Conservation (phyloP, 2,888 invertebrate species). For the Prenolepis imparis region DNA sequence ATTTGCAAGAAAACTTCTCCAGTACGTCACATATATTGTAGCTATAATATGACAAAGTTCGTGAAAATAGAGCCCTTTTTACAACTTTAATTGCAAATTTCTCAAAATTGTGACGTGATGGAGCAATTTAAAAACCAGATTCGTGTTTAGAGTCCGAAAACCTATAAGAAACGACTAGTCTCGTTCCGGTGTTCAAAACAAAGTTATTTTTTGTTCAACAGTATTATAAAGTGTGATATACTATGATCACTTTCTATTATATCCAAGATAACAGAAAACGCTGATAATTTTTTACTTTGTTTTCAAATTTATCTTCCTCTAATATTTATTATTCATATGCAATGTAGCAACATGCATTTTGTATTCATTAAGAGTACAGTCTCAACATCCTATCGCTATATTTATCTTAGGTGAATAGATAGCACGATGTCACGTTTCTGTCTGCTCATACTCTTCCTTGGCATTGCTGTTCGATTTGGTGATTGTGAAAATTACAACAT, state of each 20-base stretch:
- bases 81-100: too few relatives aligned
- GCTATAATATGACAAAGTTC: too few relatives aligned
- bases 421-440: constrained; percentile 5
- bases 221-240: too few relatives aligned
- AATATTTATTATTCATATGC: background rate
- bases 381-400: background rate
- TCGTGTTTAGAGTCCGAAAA: too few relatives aligned
- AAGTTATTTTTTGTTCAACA: too few relatives aligned
- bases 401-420: constrained; percentile 17
- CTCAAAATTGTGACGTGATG: too few relatives aligned
- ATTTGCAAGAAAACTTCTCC: too few relatives aligned
- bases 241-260: background rate
- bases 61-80: too few relatives aligned
- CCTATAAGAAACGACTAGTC: too few relatives aligned
- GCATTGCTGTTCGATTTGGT: constrained; percentile 7
- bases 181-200: too few relatives aligned
- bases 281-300: background rate
- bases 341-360: background rate
- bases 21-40: too few relatives aligned
- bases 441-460: background rate
- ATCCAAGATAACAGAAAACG: background rate
- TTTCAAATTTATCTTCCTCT: background rate
- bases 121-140: too few relatives aligned
- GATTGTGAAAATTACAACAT: background rate
- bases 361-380: background rate